Evolutionary conservation across 2,888 invertebrate species (phyloP), one percentile per base, ranked within the genome.

Genomic region (Spilarctia lutea): DNA sequence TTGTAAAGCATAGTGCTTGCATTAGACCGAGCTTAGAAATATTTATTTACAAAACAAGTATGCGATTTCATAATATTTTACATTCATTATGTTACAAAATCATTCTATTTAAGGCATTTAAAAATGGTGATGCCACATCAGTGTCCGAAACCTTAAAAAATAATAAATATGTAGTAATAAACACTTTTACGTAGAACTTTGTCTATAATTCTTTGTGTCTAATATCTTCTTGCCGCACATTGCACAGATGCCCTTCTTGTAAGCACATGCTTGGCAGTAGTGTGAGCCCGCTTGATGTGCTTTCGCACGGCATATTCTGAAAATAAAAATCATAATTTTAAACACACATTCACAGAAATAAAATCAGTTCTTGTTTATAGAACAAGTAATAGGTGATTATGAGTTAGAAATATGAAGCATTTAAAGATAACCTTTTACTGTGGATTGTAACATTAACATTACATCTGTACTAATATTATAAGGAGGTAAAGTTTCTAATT

Each of bases 171-270:
- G n/a, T n/a, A n/a, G n/a, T n/a, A n/a, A n/a, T 30, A 27, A 16
- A 42, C 39, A 30, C 30, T 63, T 63, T 79, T 96, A 98, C 0
- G 98, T 98, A 20, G 98, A 97, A 75, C 98, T 98, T 88, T 99
- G 99, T 91, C 98, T 97, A 89, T 99, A 99, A 91, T 98, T 99
- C 89, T 99, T 99, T 0, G 98, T 99, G 89, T 98, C 98, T 75
- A 99, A 94, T 79, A 99, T 96, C 90, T 99, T 99, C 90, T 99
- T 99, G 0, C 99, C 99, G 90, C 99, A 99, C 99, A 99, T 99
- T 0, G 99, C 99, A 96, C 99, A 99, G 76, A 99, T 99, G 2
- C 99, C 99, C 93, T 99, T 99, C 91, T 99, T 99, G 91, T 99
- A 99, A 0, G 99, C 99, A 94, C 99, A 99, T 0, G 98, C 97